A percentile compares a stretch with the other conserved stretches of the same genome.
Evolutionary conservation across 2,888 invertebrate species (phyloP).

Genomic region (Polydrusus tereticollis): DNA sequence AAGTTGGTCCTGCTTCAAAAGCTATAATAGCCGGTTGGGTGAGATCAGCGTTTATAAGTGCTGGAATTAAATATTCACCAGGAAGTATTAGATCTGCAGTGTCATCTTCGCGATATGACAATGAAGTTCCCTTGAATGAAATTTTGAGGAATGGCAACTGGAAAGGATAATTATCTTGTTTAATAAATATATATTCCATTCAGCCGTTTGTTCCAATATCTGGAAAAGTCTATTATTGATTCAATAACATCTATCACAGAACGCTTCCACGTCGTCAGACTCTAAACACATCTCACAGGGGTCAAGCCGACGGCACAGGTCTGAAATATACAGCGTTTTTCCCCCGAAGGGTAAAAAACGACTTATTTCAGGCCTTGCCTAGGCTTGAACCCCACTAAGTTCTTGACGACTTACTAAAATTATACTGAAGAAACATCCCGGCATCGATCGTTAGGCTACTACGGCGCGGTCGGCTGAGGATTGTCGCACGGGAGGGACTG

Average conservation of each 20-base stretch:
- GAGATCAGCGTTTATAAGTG: conserved; percentile 32
- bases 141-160: conserved; percentile 45
- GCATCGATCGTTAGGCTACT: too few species aligned
- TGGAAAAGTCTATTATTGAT: not conserved
- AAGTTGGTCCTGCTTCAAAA: too few species aligned
- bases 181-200: not conserved
- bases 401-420: too few species aligned
- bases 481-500: too few species aligned
- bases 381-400: too few species aligned
- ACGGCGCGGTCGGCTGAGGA: too few species aligned
- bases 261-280: conserved; percentile 43
- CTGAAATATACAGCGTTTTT: not conserved
- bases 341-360: conserved; percentile 19
- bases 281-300: conserved; percentile 44
- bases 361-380: not conserved
- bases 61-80: conserved; percentile 34
- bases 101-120: conserved; percentile 31
- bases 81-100: conserved; percentile 44
- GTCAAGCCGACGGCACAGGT: conserved; percentile 43
- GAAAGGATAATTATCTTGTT: conserved; percentile 1
- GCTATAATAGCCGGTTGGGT: conserved; percentile 49
- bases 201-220: not conserved
- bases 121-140: conserved; percentile 36
- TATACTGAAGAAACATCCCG: too few species aligned
- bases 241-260: conserved; percentile 24